Evolutionary conservation across 2,888 invertebrate genomes (phyloP), one percentile per base, ranked within the genome.

Genomic region (Dicyrtomina minuta): DNA sequence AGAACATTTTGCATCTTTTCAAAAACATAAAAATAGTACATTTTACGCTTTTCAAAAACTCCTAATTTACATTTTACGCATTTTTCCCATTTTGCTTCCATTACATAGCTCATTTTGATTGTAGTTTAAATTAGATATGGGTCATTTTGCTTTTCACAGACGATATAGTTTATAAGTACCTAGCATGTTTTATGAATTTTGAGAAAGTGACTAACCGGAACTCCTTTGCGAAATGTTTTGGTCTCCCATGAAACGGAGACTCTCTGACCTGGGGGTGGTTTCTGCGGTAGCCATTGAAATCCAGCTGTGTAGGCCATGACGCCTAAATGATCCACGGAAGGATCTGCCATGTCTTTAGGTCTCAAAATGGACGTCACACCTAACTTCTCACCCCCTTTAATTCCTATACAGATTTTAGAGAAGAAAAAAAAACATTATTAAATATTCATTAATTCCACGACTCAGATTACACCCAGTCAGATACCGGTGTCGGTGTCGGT

Each of bases 291-390:
- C 88, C 94, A 93, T 77, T 93, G 91, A 83, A 93, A 91, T 81
- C 92, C 89, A 0, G 96, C 93, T 0, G 93, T 92, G 83, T 97
- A 96, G 0, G 97, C 93, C 98, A 98, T 98, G 70, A 97, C 93
- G 12, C 95, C 97, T 76, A 98, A 85, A 84, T 97, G 96, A 81
- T 98, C 97, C 6, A 94, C 93, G 81, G 96, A 92, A 46, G 90
- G 91, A 81, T 94, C 94, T 44, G 93, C 91, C 90, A 99, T 93
- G 80, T 98, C 96, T 81, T 91, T 92, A 15, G 97, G 91, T 77
- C 93, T 89, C 70, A 98, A 83, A 51, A 97, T 88, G 2, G 96
- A 93, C 79, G 94, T 90, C 1, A 97, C 91, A 51, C 93, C 93
- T 82, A 89, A 81, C 77, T 85, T 84, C 70, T 85, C 83, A 8